These are phyloP conservation scores for Cyaniris semiargus DNA, from an alignment of 2,888 invertebrate genomes.

Conservation along the genomic window DNA sequence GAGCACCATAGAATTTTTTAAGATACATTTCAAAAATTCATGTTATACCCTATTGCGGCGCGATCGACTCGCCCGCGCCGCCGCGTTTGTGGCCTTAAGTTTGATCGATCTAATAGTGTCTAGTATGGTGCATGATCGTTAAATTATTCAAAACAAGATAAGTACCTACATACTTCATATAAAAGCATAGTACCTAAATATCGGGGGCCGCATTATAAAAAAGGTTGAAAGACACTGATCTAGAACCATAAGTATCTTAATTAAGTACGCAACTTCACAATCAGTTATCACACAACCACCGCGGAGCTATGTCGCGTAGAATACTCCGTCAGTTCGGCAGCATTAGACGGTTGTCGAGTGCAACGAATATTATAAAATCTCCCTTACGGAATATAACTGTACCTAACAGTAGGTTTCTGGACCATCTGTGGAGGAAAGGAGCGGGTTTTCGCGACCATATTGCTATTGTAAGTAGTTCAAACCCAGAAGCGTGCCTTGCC, in stretches of 20 bases:
- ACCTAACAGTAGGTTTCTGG: slow-evolving; percentile 59
- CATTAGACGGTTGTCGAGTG: slow-evolving; percentile 58
- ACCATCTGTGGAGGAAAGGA: slow-evolving; percentile 60
- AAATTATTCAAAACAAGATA: too few species aligned
- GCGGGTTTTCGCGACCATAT: slow-evolving; percentile 58
- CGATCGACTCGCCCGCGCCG: too few species aligned
- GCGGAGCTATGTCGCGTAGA: slow-evolving; percentile 62
- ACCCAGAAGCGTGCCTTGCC: neutral
- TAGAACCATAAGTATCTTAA: neutral
- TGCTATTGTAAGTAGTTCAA: slow-evolving; percentile 59
- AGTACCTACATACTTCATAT: too few species aligned
- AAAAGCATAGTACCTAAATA: too few species aligned
- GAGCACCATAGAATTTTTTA: too few species aligned
- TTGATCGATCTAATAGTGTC: too few species aligned
- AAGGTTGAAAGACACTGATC: neutral
- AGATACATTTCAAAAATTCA: too few species aligned
- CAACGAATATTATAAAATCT: slow-evolving; percentile 54
- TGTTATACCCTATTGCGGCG: too few species aligned
- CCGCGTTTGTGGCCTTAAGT: too few species aligned
- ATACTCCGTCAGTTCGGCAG: slow-evolving; percentile 62
- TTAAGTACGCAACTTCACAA: neutral
- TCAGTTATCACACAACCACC: slow-evolving; percentile 52
- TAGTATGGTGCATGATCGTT: too few species aligned
- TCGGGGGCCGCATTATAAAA: neutral
- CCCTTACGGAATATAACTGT: slow-evolving; percentile 58